A percentile compares a stretch with the other conserved stretches of the same genome.
Evolutionary conservation across 2,888 invertebrate genomes (phyloP).

Genomic region (Cremastinae sp.): DNA sequence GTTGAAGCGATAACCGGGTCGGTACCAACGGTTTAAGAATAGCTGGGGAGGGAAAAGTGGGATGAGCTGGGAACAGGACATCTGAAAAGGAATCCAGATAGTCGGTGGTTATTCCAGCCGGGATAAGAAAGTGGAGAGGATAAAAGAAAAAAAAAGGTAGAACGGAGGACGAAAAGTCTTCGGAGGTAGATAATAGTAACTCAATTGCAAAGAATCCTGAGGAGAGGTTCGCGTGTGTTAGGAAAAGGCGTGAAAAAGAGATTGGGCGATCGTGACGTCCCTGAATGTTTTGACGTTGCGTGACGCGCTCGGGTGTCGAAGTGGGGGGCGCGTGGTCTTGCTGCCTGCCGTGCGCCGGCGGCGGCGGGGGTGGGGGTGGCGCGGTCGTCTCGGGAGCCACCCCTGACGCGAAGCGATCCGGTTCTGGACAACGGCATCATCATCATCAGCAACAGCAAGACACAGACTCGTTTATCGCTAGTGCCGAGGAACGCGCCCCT

Average conservation of each 20-base stretch:
- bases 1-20: neutral
- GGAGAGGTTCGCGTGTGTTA: slow-evolving; percentile 9
- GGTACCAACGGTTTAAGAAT: neutral
- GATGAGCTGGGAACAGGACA: neutral
- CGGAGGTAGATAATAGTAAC: slow-evolving; percentile 13
- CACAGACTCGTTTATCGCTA: slow-evolving; percentile 77
- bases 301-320: slow-evolving; percentile 80
- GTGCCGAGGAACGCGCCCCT: slow-evolving; percentile 82
- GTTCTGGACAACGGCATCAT: slow-evolving; percentile 74
- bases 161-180: neutral
- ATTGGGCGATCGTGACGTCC: slow-evolving; percentile 58
- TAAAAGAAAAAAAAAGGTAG: neutral
- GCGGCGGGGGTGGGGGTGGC: slow-evolving; percentile 79
- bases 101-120: slow-evolving; percentile 3
- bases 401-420: slow-evolving; percentile 58
- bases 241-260: slow-evolving; percentile 36
- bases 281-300: slow-evolving; percentile 75
- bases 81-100: too few species aligned
- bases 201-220: slow-evolving; percentile 5
- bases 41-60: neutral
- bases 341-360: slow-evolving; percentile 82
- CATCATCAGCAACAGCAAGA: slow-evolving; percentile 72
- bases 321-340: slow-evolving; percentile 80
- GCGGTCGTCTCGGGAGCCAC: slow-evolving; percentile 65
- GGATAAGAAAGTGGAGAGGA: neutral